Base-by-base conservation (phyloP, 2,888 invertebrate genomes). In the Schizaphis graminum region DNA sequence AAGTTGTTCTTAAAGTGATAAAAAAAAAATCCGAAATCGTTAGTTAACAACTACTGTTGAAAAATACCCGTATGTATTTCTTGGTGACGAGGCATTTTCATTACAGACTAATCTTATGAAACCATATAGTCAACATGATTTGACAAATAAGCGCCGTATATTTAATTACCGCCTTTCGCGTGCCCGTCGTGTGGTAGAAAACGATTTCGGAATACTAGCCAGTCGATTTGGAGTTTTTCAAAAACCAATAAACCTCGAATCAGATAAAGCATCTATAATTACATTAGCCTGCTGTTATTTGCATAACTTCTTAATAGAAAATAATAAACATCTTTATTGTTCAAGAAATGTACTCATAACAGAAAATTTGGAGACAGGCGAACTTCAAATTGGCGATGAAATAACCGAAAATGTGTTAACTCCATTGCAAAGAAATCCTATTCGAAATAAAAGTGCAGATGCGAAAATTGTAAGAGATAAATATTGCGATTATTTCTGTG, bases 221-320 rank as follows among this genome's bases (percentile, higher is more conserved):
- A 57, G 57, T 44, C n/a, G 57, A n/a, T 95, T 95, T 91, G 86
- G 94, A 92, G 94, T 94, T 77, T 91, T 94, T 77, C 94, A 94
- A 93, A 95, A 94, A 94, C 94, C 91, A 61, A 94, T 94, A 90
- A 56, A 93, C n/a, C 93, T 95, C 53, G 94, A 94, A 85, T 92
- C 94, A 89, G 94, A 95, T 21, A 94, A 95, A 90, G 94, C 94
- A 8, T 10, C 49, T 86, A 88, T 4, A 94, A 94, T 95, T 90
- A 94, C 94, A 57, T 67, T 91, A 49, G 93, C 94, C 53, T 94
- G 94, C 87, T n/a, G 44, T 61, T 91, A 93, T 90, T 91, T 95
- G 41, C 94, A 95, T 57, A 94, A 94, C 53, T 94, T 94, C 88
- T 87, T 94, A 88, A 86, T 91, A 28, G 91, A 77, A 91, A n/a